Conservation (phyloP, 2,888 invertebrate species). For the Phaonia tiefii region DNA sequence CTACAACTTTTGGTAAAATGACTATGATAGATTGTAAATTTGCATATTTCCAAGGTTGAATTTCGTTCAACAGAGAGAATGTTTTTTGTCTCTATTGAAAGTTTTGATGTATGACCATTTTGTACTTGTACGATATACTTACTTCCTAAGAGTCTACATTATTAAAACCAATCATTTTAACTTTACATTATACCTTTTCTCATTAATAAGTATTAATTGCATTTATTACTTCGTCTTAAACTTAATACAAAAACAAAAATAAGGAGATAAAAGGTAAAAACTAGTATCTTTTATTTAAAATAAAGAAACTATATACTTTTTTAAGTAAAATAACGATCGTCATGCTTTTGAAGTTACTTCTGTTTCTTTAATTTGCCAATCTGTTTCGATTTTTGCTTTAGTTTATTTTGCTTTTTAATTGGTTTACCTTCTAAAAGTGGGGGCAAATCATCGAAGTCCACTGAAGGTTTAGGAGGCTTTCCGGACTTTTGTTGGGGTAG, state of each 20-base stretch:
- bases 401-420: constrained; percentile 73
- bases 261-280: constrained; percentile 21
- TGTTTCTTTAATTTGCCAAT: constrained; percentile 75
- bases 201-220: constrained; percentile 9
- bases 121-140: constrained; percentile 29
- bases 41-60: no score
- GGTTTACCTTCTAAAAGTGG: constrained; percentile 73
- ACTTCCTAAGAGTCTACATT: no score
- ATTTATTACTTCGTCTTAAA: constrained; percentile 15
- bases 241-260: neutral
- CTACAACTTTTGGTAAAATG: no score
- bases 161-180: no score
- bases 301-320: constrained; percentile 7
- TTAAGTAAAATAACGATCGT: neutral
- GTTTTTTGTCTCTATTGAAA: no score
- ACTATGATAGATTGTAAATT: no score
- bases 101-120: no score
- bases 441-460: constrained; percentile 68
- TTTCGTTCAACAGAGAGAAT: no score
- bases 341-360: constrained; percentile 63
- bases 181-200: no score
- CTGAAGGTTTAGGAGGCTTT: constrained; percentile 51
- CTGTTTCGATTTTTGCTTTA: constrained; percentile 74
- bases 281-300: constrained; percentile 24
- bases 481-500: neutral